Base-by-base conservation (phyloP, 2,113 vertebrate species). In the Datnioides undecimradiatus region DNA sequence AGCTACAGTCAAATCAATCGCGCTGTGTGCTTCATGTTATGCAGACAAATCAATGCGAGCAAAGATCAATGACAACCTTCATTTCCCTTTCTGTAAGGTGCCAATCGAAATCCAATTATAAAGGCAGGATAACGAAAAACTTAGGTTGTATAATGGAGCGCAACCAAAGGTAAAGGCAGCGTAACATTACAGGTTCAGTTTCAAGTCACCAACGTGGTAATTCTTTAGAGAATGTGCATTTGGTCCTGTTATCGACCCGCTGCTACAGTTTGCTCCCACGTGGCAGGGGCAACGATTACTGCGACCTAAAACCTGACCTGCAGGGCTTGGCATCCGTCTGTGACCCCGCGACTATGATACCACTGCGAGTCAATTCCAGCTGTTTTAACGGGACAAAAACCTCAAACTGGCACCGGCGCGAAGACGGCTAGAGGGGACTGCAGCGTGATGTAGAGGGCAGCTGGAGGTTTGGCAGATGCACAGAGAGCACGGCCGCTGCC, bases 21-120 rank as follows among this genome's bases (percentile, higher is more conserved):
- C 79, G 78, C 59, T 73, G 86, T 73, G 84, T 74, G 81, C 82
- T 86, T 88, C 84, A 88, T 87, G 89, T 91, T 83, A 90, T 55
- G 75, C 85, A 92, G 93, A 87, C 86, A 68, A 90, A 93, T 95
- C 93, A 75, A 93, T 94, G 40, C 7, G 23, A 43, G 38, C 73
- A 89, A n/a, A 73, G 76, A 93, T 95, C 93, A 76, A 95, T 93
- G 60, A 27, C 76, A 85, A 82, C 86, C 78, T 86, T 91, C 74
- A 90, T 91, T 90, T 92, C 86, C 86, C 90, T 89, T 92, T 89
- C 82, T 86, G 45, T 68, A 89, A 89, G 85, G 52, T 82, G 76
- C 76, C 79, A 92, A 92, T 93, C 91, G 85, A 94, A 94, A 90
- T 88, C 76, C 88, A 93, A 94, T 94, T 94, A 93, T 64, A 84